These are phyloP conservation scores for Catajapyx aquilonaris DNA, from an alignment of 1,140 invertebrate species.

Conservation along the genomic window DNA sequence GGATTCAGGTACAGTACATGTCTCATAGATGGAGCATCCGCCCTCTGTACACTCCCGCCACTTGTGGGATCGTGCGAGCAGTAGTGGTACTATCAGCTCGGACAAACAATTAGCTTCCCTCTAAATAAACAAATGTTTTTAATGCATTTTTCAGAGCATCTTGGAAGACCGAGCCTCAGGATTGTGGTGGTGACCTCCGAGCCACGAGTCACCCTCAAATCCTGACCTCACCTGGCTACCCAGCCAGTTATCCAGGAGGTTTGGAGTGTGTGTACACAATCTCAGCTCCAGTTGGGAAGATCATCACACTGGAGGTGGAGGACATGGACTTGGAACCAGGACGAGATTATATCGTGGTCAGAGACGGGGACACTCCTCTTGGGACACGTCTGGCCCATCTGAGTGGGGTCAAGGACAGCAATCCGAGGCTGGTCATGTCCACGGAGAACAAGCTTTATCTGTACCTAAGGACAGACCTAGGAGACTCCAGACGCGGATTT, in stretches of 20 bases:
- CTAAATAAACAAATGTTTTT: too few relatives aligned
- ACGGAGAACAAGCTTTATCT: constrained; percentile 74
- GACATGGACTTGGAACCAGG: constrained; percentile 70
- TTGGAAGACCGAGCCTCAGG: constrained; percentile 81
- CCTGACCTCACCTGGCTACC: constrained; percentile 74
- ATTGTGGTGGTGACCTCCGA: constrained; percentile 60
- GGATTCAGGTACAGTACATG: constrained; percentile 71
- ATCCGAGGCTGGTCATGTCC: constrained; percentile 70
- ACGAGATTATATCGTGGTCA: constrained; percentile 67
- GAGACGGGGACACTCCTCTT: constrained; percentile 71
- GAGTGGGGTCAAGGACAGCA: constrained; percentile 52
- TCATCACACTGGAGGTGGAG: constrained; percentile 73
- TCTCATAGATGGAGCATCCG: too few relatives aligned
- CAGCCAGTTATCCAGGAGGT: constrained; percentile 76
- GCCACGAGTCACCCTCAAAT: constrained; percentile 63
- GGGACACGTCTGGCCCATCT: constrained; percentile 59
- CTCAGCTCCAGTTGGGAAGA: constrained; percentile 64
- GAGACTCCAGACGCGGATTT: constrained; percentile 74
- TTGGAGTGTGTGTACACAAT: constrained; percentile 85
- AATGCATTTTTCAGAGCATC: constrained; percentile 38
- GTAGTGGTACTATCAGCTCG: too few relatives aligned
- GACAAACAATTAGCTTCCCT: too few relatives aligned
- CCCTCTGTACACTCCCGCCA: too few relatives aligned
- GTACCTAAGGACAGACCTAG: constrained; percentile 76
- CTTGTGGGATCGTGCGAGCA: too few relatives aligned